A percentile compares a stretch with the other conserved stretches of the same genome.
phyloP scores from a whole-genome alignment of 2,113 vertebrate species.

The Microtus montanus region DNA sequence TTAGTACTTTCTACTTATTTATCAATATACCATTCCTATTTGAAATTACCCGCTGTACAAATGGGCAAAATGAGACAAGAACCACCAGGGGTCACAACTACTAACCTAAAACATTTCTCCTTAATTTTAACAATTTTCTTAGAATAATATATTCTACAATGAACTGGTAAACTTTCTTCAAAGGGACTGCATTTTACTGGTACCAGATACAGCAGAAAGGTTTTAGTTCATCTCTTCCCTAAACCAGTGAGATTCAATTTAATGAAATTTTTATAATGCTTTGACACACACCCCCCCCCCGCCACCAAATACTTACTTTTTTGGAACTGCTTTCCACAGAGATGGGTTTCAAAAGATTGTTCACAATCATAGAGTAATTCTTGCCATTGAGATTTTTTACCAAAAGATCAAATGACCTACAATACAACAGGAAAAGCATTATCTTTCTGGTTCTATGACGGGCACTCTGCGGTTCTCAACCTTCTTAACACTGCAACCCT shows the following conservation, averaged over 20 bases:
- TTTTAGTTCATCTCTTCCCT: conserved; percentile 9
- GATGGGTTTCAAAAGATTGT: conserved; percentile 93
- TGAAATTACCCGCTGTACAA: neutral
- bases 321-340: conserved; percentile 92
- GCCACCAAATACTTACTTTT: conserved; percentile 87
- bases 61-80: neutral
- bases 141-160: neutral
- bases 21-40: neutral
- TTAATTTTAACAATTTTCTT: neutral
- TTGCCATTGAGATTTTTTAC: conserved; percentile 95
- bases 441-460: neutral
- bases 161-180: neutral
- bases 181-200: neutral
- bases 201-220: neutral
- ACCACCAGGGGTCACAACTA: neutral
- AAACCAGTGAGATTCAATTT: neutral
- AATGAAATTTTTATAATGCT: neutral
- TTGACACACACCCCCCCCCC: neutral
- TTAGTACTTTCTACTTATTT: neutral
- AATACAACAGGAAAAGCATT: neutral
- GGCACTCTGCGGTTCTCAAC: neutral
- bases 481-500: neutral
- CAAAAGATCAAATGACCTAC: conserved; percentile 93
- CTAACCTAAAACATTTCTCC: neutral
- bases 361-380: conserved; percentile 95